A percentile compares a stretch with the other conserved stretches of the same genome.
Evolutionary conservation across 2,113 vertebrate species (phyloP).

Genomic region (Oryctolagus cuniculus): mOryCun1.1 NC_091444.1:20952501-20953000

Average conservation of each 20-base stretch:
- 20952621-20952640: neutral
- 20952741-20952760: neutral
- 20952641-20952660: conserved; percentile 39
- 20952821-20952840: conserved; percentile 25
- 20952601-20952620: neutral
- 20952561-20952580: neutral
- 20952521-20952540: neutral
- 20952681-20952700: conserved; percentile 20
- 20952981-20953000: conserved; percentile 35
- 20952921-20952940: neutral
- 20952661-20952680: neutral
- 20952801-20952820: neutral
- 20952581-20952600: fast-evolving
- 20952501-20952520: neutral
- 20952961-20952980: neutral
- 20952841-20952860: conserved; percentile 34
- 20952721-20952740: neutral
- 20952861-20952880: neutral
- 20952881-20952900: conserved; percentile 13
- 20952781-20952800: neutral
- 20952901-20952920: neutral
- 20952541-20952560: neutral
- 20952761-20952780: conserved; percentile 26
- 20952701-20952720: conserved; percentile 50
- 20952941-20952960: neutral